Base-by-base conservation (phyloP, 1,140 invertebrate species). In the Rhopalosiphum maidis region DNA sequence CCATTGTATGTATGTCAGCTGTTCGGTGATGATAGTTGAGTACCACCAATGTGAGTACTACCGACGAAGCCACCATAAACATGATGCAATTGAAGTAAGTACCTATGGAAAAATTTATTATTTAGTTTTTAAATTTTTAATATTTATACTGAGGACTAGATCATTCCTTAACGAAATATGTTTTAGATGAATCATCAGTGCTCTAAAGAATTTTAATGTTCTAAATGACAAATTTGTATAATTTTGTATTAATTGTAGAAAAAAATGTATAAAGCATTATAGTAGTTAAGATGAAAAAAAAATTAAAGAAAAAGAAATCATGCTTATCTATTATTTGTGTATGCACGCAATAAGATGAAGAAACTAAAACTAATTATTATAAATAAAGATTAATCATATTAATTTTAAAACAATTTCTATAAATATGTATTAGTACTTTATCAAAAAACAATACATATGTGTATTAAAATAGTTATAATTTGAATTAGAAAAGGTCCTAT, bases 41-140 rank as follows among this genome's bases (percentile, higher is more conserved):
- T 94, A 99, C 99, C 94, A 99, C 97, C 93, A 99, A 98, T 43
- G 99, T 99, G 94, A 99, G 97, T 94, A 99, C 98, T 95, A 99
- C 99, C 94, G 99, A 99, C 94, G 99, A 98, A 82, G 99, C 99
- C 95, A 99, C 99, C 98, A 99, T 99, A 96, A 99, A 98, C 99
- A 99, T 99, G 95, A 99, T 99, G 96, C 98, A 99, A 95, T 99
- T 99, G 97, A 99, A 99, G 96, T 99, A 99, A 94, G 99, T 99
- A 95, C 99, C 99, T 99, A 96, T n/a, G 94, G 94, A 82, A 93
- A 48, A 89, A 85, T 92, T 22, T 60, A 92, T 87, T 86, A 60
- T 83, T n/a, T 15, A n/a, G 1, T 35, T 87, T 85, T 55, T 93
- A 60, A 87, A 83, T 87, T 55, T n/a, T 30, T 87, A n/a, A 37